Base-by-base conservation (phyloP, 1,140 invertebrate species). In the Uloborus diversus region DNA sequence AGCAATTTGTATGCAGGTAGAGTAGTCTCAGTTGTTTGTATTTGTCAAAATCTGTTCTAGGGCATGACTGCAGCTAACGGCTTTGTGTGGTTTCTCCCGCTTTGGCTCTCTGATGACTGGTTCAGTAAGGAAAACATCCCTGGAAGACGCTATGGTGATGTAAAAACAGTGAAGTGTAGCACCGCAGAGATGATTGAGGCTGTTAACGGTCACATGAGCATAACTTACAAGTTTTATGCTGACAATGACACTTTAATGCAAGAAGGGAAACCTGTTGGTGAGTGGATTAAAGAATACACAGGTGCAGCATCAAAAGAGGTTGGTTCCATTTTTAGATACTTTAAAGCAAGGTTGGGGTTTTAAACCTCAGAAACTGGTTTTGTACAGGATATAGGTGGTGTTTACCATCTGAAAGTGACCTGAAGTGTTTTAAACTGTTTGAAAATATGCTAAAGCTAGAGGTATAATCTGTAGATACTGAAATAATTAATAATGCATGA, bases 61-160 rank as follows among this genome's bases (percentile, higher is more conserved):
- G 82, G 83, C 83, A 91, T 92, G 91, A 92, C 90, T 20, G 88
- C 88, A 4, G 84, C 86, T 35, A 83, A 93, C 66, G 92, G 93
- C 7, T 95, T 93, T 84, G 90, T 94, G 0, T 95, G 94, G 94
- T 95, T 95, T 83, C 85, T 96, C 23, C 94, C 94, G 0, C 86
- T 89, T 1, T 94, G 93, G 93, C 89, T 93, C 71, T 85, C 88
- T 2, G 84, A 86, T 5, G 86, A 90, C 69, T 93, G 92, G 92
- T 92, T 90, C 84, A 89, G 93, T 81, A 91, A 90, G 11, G 86
- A 86, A 61, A n/a, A n/a, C n/a, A 91, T 91, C 82, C 81, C 81
- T n/a, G 73, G 82, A 30, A 85, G n/a, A n/a, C n/a, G n/a, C n/a
- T n/a, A 7, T 88, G 90, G 81, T 84, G 81, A 14, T 68, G 69